Evolutionary conservation across 2,797 vertebrate species (phyloP).

Genomic region (Ptychobarbus kaznakovi): DNA sequence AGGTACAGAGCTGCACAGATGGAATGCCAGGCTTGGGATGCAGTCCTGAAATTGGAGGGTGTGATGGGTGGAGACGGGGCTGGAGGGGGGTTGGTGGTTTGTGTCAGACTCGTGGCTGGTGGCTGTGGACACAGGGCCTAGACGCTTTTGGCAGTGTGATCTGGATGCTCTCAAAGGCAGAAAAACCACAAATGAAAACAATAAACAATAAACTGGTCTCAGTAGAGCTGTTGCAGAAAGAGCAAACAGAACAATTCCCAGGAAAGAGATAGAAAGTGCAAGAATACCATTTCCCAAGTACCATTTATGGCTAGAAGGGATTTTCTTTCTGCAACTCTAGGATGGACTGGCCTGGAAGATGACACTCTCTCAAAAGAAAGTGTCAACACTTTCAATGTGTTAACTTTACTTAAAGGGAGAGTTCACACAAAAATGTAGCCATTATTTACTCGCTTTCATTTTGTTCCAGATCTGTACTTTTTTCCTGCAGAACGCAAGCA

Average conservation of each 20-base stretch:
- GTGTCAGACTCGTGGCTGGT: conserved; percentile 37
- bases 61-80: conserved; percentile 10
- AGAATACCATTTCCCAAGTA: background rate
- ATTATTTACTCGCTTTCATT: background rate
- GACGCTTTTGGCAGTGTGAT: conserved; percentile 35
- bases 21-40: conserved; percentile 49
- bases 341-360: background rate
- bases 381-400: background rate
- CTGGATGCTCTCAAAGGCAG: conserved; percentile 43
- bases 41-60: conserved; percentile 46
- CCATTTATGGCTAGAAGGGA: background rate
- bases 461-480: background rate
- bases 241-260: conserved; percentile 42
- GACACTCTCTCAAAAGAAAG: no score
- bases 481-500: background rate
- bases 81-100: conserved; percentile 33
- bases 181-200: conserved; percentile 36
- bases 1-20: conserved; percentile 54
- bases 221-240: conserved; percentile 25
- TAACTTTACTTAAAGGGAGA: background rate
- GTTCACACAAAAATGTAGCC: background rate
- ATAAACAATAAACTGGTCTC: conserved; percentile 46
- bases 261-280: conserved; percentile 9
- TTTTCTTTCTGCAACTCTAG: background rate
- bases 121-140: conserved; percentile 23